Percentiles rank a stretch among this genome's conserved stretches.
Conservation (phyloP, 2,113 vertebrate species). For the Ranitomeya imitator region DNA sequence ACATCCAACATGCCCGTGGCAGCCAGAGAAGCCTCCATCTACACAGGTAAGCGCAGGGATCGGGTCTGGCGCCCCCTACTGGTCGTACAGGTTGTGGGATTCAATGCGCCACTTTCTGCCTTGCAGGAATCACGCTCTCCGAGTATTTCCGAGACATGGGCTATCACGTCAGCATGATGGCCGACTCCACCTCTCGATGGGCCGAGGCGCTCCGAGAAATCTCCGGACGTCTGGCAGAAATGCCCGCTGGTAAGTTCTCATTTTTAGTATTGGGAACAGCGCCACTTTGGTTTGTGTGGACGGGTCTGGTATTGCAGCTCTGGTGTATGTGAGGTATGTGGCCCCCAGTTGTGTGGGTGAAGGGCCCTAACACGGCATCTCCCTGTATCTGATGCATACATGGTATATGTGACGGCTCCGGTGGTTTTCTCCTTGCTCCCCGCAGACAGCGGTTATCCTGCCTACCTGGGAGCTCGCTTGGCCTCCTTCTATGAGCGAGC, state of each 20-base stretch:
- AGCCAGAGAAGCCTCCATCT: conserved; percentile 97
- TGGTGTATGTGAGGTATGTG: no score
- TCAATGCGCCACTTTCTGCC: conserved; percentile 5
- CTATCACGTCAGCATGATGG: conserved; percentile 99
- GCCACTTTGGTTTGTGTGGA: no score
- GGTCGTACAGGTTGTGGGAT: background rate
- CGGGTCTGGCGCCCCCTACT: background rate
- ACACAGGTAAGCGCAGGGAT: conserved; percentile 81
- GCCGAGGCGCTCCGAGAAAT: conserved; percentile 97
- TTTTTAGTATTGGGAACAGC: no score
- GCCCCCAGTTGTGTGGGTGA: no score
- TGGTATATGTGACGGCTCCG: background rate
- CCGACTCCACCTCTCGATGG: conserved; percentile 97
- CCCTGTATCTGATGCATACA: background rate
- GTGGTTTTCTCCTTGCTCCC: background rate
- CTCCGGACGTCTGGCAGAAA: conserved; percentile 95
- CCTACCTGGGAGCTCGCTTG: conserved; percentile 65
- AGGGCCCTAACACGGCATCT: no score
- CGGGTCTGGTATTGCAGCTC: no score
- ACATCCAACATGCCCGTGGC: conserved; percentile 99
- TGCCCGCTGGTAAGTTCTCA: conserved; percentile 88
- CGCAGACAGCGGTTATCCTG: conserved; percentile 67
- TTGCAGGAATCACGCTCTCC: conserved; percentile 90
- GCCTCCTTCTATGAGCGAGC: conserved; percentile 69
- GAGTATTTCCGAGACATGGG: conserved; percentile 99